Evolutionary conservation across 2,113 vertebrate genomes (phyloP), one percentile per base, ranked within the genome.

Genomic region (Lonchura striata): DNA sequence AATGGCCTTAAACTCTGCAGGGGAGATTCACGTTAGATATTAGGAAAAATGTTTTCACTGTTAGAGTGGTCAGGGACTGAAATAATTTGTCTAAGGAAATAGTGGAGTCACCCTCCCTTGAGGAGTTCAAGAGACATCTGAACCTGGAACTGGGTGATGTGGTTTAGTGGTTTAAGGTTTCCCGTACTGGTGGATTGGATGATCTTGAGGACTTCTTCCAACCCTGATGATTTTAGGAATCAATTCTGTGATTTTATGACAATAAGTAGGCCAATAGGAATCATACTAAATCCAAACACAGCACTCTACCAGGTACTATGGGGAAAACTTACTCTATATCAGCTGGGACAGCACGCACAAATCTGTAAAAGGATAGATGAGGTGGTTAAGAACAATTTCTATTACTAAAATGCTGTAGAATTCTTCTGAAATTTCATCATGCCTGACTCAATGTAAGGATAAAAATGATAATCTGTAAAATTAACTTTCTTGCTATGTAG

Each of bases 331-430:
- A 19, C 15, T 39, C 19, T 53, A 30, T n/a, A 39, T 15, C 28
- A 39, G 4, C 14, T 39, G n/a, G 7, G 18, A 39, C 23, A 28
- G 12, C 8, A 53, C 0, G 0, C 8, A n/a, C 23, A 53, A 39
- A 53, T 61, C 3, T 28, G 10, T 10, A 6, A 7, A 39, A 28
- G 33, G 23, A 69, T 39, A 39, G 21, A 15, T 31, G 18, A 59
- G 17, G 4, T 15, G 13, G 4, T 68, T n/a, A 54, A 28, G 28
- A 86, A 53, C 6, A 15, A 3, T 42, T 69, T 74, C 46, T 77
- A 19, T 69, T 54, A 15, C 23, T 82, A 78, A 81, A 74, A 50
- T 37, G 3, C 28, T 63, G 31, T 28, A 13, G 9, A 47, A 27
- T 41, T 2, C 1, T 74, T 74, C 21, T 41, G 24, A 60, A 61